phyloP scores from a whole-genome alignment of 2,888 invertebrate species.

The Eupeodes latifasciatus region DNA sequence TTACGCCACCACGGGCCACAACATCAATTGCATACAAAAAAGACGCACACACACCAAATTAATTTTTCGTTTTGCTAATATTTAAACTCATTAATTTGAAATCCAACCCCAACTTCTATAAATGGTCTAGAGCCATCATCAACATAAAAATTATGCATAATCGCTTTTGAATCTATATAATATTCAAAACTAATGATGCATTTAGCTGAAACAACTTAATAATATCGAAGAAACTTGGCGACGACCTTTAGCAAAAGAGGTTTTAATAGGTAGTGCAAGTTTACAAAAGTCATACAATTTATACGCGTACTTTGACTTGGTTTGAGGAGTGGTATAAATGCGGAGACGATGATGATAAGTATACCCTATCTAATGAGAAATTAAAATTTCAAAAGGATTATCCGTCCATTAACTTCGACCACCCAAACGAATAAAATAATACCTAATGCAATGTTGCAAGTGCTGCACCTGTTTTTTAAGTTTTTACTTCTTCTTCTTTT shows the following conservation, averaged over 20 bases:
- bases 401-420: constrained; percentile 22
- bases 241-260: constrained; percentile 16
- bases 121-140: not conserved
- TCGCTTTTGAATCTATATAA: not conserved
- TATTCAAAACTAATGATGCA: not conserved
- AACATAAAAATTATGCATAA: constrained; percentile 12
- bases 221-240: not conserved
- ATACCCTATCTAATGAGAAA: not conserved
- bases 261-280: constrained; percentile 1
- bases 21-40: not conserved
- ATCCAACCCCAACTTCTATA: not conserved
- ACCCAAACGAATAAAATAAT: constrained; percentile 4
- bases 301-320: not conserved
- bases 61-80: not conserved
- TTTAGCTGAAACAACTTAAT: constrained; percentile 10
- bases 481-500: not conserved
- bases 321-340: not conserved
- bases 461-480: constrained; percentile 31
- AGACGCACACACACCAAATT: not conserved
- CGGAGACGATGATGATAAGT: too few species aligned
- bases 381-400: constrained; percentile 11
- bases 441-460: constrained; percentile 23
- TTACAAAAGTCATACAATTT: not conserved
- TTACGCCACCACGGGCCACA: not conserved
- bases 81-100: not conserved